phyloP scores from a whole-genome alignment of 2,113 vertebrate genomes.

The Saccopteryx bilineata region DNA sequence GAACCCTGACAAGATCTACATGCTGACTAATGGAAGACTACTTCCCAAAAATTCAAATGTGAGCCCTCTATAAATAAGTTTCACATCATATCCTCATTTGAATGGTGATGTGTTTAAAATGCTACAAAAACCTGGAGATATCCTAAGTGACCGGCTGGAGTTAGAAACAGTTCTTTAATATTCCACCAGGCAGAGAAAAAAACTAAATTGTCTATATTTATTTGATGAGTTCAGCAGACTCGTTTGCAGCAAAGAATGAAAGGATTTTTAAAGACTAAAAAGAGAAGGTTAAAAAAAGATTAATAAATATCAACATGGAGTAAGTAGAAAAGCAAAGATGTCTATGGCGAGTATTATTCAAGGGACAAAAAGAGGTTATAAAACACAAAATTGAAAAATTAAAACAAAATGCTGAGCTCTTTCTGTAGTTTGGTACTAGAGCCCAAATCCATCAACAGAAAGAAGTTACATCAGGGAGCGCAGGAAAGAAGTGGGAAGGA shows the following conservation, averaged over 20 bases:
- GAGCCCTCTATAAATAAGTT: conserved; percentile 1
- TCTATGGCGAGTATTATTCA: conserved; percentile 40
- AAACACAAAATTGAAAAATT: conserved; percentile 20
- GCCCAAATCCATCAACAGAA: not conserved
- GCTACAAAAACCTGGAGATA: not conserved
- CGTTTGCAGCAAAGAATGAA: conserved; percentile 51
- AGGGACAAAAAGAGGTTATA: not conserved
- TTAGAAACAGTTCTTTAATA: conserved; percentile 52
- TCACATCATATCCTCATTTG: not conserved
- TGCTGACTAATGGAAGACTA: not conserved
- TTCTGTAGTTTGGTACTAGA: not conserved
- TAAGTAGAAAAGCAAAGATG: conserved; percentile 31
- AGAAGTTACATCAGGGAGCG: not conserved
- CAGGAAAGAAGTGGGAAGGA: not conserved
- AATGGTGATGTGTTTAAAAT: conserved; percentile 17
- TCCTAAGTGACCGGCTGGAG: not conserved
- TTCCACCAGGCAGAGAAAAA: conserved; percentile 71
- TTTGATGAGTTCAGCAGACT: conserved; percentile 38
- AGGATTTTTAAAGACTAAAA: conserved; percentile 48
- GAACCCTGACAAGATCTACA: conserved; percentile 20
- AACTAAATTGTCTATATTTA: conserved; percentile 41
- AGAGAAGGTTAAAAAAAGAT: conserved; percentile 16
- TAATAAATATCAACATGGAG: conserved; percentile 52
- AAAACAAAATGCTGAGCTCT: conserved; percentile 42
- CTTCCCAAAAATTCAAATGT: conserved; percentile 46